A percentile compares a stretch with the other conserved stretches of the same genome.
phyloP scores from a whole-genome alignment of 2,888 invertebrate species.

The Bursaphelenchus okinawaensis region DNA sequence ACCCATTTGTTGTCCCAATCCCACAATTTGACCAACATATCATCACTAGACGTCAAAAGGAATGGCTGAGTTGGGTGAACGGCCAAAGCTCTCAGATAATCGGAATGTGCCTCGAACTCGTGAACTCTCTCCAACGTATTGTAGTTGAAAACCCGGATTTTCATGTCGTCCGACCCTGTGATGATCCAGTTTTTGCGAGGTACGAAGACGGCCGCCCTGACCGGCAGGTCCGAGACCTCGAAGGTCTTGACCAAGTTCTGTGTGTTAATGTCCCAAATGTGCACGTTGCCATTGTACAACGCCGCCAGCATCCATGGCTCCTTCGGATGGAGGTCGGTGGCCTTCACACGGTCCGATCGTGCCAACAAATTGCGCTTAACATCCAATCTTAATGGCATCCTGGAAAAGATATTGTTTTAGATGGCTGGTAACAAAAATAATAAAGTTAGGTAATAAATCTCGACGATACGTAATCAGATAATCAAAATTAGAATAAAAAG shows the following conservation, averaged over 20 bases:
- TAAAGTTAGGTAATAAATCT: too few relatives aligned
- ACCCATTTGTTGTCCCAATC: constrained; percentile 99
- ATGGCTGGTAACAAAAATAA: too few relatives aligned
- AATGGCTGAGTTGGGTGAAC: constrained; percentile 96
- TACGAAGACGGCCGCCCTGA: constrained; percentile 89
- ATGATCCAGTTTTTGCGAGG: constrained; percentile 97
- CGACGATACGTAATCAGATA: too few relatives aligned
- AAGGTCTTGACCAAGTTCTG: constrained; percentile 67
- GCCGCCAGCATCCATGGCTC: constrained; percentile 99
- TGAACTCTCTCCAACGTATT: constrained; percentile 93
- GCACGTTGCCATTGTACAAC: constrained; percentile 95
- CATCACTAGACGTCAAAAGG: constrained; percentile 83
- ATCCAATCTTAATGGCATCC: constrained; percentile 66
- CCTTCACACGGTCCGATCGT: constrained; percentile 94
- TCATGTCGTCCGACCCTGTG: constrained; percentile 74
- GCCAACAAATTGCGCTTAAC: constrained; percentile 96
- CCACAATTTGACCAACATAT: constrained; percentile 96
- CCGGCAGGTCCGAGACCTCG: constrained; percentile 84
- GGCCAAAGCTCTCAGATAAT: constrained; percentile 86
- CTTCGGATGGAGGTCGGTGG: constrained; percentile 90
- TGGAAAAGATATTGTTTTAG: too few relatives aligned
- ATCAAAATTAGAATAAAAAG: too few relatives aligned
- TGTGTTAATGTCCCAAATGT: constrained; percentile 97
- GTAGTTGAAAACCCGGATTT: constrained; percentile 89
- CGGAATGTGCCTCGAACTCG: constrained; percentile 90